Percentiles rank a stretch among this genome's conserved stretches.
Conservation (phyloP, 2,797 vertebrate species). For the Echeneis naucrates region DNA sequence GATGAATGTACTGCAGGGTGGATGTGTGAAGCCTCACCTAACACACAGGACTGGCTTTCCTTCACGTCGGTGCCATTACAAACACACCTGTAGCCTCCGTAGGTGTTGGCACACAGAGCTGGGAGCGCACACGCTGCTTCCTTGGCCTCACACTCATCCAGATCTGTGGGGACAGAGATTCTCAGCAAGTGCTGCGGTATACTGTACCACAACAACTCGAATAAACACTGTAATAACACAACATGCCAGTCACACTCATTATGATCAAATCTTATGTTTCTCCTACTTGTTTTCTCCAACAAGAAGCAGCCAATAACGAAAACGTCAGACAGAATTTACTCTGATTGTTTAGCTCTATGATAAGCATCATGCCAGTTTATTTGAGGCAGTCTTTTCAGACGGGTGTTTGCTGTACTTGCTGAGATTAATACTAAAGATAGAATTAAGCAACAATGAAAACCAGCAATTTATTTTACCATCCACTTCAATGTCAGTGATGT, state of each 20-base stretch:
- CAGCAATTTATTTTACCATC: slow-evolving; percentile 73
- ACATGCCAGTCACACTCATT: background rate
- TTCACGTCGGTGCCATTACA: slow-evolving; percentile 85
- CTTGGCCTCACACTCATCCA: slow-evolving; percentile 83
- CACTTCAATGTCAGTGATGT: slow-evolving; percentile 72
- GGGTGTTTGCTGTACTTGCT: background rate
- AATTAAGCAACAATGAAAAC: background rate
- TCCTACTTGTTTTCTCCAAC: too few relatives aligned
- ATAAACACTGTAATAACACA: background rate
- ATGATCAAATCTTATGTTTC: background rate
- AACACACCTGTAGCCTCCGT: slow-evolving; percentile 87
- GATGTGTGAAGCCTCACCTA: slow-evolving; percentile 69
- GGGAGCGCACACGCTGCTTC: slow-evolving; percentile 72
- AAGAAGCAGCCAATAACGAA: background rate
- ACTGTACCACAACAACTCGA: too few relatives aligned
- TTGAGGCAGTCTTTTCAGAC: background rate
- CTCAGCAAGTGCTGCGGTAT: background rate
- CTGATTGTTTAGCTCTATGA: background rate
- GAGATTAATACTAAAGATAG: background rate
- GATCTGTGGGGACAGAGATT: slow-evolving; percentile 75
- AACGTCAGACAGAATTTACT: background rate
- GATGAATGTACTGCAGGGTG: background rate
- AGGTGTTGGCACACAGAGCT: slow-evolving; percentile 86
- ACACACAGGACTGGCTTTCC: slow-evolving; percentile 77
- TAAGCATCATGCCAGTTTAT: background rate